Evolutionary conservation across 1,140 invertebrate genomes (phyloP), one percentile per base, ranked within the genome.

Genomic region (Lasioglossum baleicum): DNA sequence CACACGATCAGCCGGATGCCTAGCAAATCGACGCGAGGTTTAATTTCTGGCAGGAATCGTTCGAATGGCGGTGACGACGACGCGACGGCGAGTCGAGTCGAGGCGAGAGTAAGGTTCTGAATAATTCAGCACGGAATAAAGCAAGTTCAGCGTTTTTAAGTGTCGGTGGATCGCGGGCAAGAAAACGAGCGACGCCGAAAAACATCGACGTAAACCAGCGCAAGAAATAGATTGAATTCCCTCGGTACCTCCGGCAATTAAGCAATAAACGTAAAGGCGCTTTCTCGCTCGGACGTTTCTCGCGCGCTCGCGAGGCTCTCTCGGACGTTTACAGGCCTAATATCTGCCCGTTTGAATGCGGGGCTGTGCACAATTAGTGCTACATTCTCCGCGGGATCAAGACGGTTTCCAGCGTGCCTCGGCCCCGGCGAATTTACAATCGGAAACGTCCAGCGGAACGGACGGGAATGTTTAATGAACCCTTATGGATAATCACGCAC

Each of bases 381-480:
- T n/a, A 17, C 42, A 53, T 48, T 66, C 17, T 15, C 13, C 26
- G 60, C 40, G 11, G 48, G 56, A 80, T 68, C 10, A 22, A 61
- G 48, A 40, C 53, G 31, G n/a, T 64, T 35, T 42, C 35, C 11
- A 22, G 44, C n/a, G 35, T 61, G 69, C 17, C 44, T 48, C 53
- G 13, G 13, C 2, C 48, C 42, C 65, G 42, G 60, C 31, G 51
- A 76, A 71, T 69, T 68, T 73, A 75, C 68, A 61, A 56, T 56
- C 22, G 58, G 26, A 48, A 40, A 44, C 53, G 60, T 35, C 42
- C n/a, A 67, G 8, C n/a, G 17, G 22, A 66, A 56, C 22, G 26
- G 20, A 40, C 42, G 13, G n/a, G 22, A 22, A 40, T 56, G 48
- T 51, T 78, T 84, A 82, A 86, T 72, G 82, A 86, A 72, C 56